Evolutionary conservation across 2,888 invertebrate species (phyloP).

Genomic region (Phaonia tiefii): DNA sequence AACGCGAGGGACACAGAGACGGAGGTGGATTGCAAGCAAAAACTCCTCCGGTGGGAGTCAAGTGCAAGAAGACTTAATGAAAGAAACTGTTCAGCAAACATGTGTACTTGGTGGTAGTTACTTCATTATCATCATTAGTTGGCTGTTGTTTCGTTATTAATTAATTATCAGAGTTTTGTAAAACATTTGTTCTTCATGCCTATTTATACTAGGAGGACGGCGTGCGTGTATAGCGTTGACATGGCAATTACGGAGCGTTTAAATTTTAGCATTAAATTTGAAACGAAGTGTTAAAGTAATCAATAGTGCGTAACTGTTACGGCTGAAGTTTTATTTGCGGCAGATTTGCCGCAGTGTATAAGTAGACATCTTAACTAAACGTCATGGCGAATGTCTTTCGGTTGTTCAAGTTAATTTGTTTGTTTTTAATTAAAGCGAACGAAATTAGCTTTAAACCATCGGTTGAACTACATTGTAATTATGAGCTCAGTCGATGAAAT

Average conservation of each 20-base stretch:
- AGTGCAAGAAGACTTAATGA: too few relatives aligned
- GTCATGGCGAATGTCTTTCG: not conserved
- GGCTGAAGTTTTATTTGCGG: too few relatives aligned
- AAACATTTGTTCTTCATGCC: conserved; percentile 2
- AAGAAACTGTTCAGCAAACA: not conserved
- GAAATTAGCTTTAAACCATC: conserved; percentile 22
- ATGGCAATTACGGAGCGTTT: conserved; percentile 25
- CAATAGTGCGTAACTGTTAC: conserved; percentile 68
- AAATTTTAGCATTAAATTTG: conserved; percentile 67
- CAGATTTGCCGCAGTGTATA: too few relatives aligned
- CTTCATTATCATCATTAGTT: not conserved
- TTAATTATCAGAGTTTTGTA: conserved; percentile 1
- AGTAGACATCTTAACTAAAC: not conserved
- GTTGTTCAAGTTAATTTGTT: conserved; percentile 33
- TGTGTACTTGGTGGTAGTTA: not conserved
- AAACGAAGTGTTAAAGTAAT: conserved; percentile 69
- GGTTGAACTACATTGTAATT: too few relatives aligned
- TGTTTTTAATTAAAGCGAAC: conserved; percentile 57
- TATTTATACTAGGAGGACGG: conserved; percentile 11
- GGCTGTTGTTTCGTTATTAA: not conserved
- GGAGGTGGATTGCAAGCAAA: too few relatives aligned
- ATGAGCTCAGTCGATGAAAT: too few relatives aligned
- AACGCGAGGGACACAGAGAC: not conserved
- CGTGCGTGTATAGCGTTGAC: conserved; percentile 1
- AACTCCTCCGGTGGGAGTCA: too few relatives aligned